Percentiles rank a stretch among this genome's conserved stretches.
Evolutionary conservation across 2,113 vertebrate species (phyloP).

Genomic region (Chiloscyllium plagiosum): DNA sequence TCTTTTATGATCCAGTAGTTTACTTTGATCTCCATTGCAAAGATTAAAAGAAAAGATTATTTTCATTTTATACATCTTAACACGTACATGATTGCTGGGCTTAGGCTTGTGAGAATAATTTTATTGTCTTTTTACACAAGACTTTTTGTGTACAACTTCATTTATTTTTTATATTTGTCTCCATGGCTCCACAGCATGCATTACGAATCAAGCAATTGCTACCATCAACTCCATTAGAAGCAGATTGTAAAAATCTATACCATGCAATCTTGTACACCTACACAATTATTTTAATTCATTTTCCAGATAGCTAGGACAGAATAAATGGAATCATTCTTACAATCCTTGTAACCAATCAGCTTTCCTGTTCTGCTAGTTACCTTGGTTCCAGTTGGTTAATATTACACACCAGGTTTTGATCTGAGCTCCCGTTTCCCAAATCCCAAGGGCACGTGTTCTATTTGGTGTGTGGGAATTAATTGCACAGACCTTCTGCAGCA

Average conservation of each 20-base stretch:
- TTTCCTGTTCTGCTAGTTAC: not conserved
- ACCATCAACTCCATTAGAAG: too few relatives aligned
- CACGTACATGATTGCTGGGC: not conserved
- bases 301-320: not conserved
- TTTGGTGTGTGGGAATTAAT: constrained; percentile 30
- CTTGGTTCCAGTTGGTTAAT: constrained; percentile 12
- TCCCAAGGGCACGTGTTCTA: constrained; percentile 1
- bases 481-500: constrained; percentile 15
- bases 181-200: not conserved
- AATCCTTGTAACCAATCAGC: not conserved
- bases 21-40: not conserved
- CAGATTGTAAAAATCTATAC: not conserved
- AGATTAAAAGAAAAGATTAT: not conserved
- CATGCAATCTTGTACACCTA: not conserved
- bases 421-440: not conserved
- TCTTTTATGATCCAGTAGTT: not conserved
- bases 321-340: not conserved
- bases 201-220: not conserved
- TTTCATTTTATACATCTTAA: not conserved
- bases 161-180: not conserved
- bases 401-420: constrained; percentile 16
- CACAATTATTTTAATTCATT: not conserved
- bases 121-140: not conserved
- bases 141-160: not conserved
- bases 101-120: not conserved